Evolutionary conservation across 2,888 invertebrate species (phyloP), one percentile per base, ranked within the genome.

Genomic region (Thymelicus lineola): DNA sequence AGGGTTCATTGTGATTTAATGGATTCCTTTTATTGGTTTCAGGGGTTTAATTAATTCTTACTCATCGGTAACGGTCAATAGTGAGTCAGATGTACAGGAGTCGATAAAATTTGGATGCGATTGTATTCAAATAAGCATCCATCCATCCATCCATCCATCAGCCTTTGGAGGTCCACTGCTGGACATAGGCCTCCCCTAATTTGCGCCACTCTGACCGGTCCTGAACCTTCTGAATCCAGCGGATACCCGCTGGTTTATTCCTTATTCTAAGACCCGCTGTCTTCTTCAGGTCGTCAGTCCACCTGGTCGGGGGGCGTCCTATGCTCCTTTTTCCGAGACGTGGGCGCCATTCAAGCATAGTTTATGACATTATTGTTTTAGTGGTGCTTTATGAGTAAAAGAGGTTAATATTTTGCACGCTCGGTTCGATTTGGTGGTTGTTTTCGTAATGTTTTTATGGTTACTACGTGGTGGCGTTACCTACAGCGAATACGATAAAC

Each of bases 11-110:
- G 75, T 83, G 59, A 67, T 75, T 75, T 71, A 68, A 74, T 75
- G 65, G 73, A 75, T 77, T 74, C 75, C 71, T 75, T 79, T 84
- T 83, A 90, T 82, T 86, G 83, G 83, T 80, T 83, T 86, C 82
- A 75, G 81, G 77, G 75, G 74, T 86, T 90, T 91, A 92, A 93
- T 93, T 91, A 91, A 87, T 90, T 89, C 86, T 91, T 91, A 90
- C 83, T 92, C 90, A 91, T 83, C 79, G 83, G 85, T 90, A 91
- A 90, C 90, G 88, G 90, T 76, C 80, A 77, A 76, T 74, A 79
- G 78, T 92, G 92, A 91, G 79, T 92, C 89, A 91, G 82, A 69
- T 66, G n/a, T 70, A 73, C 59, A 64, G 42, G 65, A 45, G 50
- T 14, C 61, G 5, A 17, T 63, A 72, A 67, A 68, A 48, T 20